Percentiles rank a stretch among this genome's conserved stretches.
These are phyloP conservation scores for Steatornis caripensis DNA, from an alignment of 2,113 vertebrate species.

Conservation along the genomic window DNA sequence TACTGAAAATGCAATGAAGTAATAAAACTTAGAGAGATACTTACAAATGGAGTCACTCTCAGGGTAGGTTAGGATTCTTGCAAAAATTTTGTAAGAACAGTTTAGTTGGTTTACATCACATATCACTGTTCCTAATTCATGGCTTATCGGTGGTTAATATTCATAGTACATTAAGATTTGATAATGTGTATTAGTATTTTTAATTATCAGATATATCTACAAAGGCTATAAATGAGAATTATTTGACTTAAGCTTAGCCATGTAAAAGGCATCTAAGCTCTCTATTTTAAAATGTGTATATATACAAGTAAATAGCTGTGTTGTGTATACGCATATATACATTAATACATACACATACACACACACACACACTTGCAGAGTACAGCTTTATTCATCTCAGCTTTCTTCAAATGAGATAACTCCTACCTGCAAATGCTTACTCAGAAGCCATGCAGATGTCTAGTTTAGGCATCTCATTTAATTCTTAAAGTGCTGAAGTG, in stretches of 20 bases:
- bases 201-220: background rate
- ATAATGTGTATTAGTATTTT: background rate
- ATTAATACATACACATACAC: accelerated
- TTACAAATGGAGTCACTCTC: background rate
- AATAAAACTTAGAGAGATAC: background rate
- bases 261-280: background rate
- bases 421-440: background rate
- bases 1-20: background rate
- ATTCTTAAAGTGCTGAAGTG: background rate
- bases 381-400: background rate
- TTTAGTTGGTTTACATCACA: background rate
- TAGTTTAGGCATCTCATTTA: background rate
- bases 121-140: background rate
- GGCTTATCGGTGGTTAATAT: background rate
- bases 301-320: background rate
- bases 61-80: background rate
- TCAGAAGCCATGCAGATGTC: background rate
- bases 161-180: background rate
- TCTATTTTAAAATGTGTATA: background rate
- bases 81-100: background rate
- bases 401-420: background rate
- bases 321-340: background rate
- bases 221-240: background rate
- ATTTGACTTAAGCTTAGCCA: background rate
- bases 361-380: background rate